Evolutionary conservation across 2,888 invertebrate species (phyloP), one percentile per base, ranked within the genome.

Genomic region (Agriopis aurantiaria): DNA sequence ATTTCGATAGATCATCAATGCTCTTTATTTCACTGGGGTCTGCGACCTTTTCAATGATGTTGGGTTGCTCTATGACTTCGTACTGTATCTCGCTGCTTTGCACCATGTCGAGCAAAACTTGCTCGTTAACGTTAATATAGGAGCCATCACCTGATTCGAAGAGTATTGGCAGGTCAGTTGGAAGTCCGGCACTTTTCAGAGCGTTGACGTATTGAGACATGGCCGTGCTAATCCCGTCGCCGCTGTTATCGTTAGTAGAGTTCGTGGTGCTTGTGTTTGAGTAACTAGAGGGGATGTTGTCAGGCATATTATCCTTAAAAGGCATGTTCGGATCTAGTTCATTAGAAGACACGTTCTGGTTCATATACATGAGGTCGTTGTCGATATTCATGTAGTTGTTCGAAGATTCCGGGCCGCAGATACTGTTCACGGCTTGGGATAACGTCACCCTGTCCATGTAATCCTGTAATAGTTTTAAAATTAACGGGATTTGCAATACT

Each of bases 81-180:
- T 94, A 94, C 78, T 94, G 94, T 74, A 94, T 94, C 78, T 93
- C 94, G 73, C 91, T 94, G 80, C 93, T 94, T 76, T 94, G 94
- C 5, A 94, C 94, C 94, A 95, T 94, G 68, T 94, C 94, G 10
- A 94, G 89, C 51, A 96, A 88, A 43, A 96, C 95, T 85, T 96
- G 96, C 83, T 96, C 96, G 70, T 95, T 96, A 1, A 96, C 95
- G 71, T 95, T 95, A 0, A 96, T 95, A 78, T 95, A 96, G 45
- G 95, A 95, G 0, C 96, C 96, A 75, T 96, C 96, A 40, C 95
- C 95, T 1, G 96, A 96, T 83, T 96, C 96, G 74, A 96, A 95
- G 75, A 96, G 94, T 77, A 96, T 96, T 33, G 96, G 95, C 53
- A 93, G 78, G 76, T 93, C 93, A 12, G 93, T 94, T 2, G 92